Evolutionary conservation across 2,797 vertebrate genomes (phyloP).

Genomic region (Neomorphus geoffroyi): DNA sequence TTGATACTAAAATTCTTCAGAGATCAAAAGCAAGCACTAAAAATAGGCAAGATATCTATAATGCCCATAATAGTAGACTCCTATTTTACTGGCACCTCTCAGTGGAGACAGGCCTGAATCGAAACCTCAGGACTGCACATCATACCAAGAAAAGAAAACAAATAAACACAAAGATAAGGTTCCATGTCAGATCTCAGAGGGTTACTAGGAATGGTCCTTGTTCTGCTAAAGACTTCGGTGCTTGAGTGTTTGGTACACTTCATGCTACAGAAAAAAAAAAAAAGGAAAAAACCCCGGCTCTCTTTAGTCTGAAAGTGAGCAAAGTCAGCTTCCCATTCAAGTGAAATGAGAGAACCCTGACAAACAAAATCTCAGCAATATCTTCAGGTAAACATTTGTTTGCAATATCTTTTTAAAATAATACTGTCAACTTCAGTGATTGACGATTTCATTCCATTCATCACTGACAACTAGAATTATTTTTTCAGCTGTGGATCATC

Average conservation of each 20-base stretch:
- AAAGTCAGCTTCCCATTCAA: neutral
- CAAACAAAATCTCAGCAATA: constrained; percentile 20
- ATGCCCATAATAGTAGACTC: neutral
- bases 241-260: neutral
- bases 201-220: neutral
- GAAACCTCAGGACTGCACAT: neutral
- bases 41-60: constrained; percentile 41
- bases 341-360: neutral
- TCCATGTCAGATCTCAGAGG: neutral
- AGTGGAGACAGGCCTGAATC: neutral
- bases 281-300: neutral
- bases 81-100: neutral
- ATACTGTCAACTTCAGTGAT: constrained; percentile 52
- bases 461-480: constrained; percentile 75
- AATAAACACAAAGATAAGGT: neutral
- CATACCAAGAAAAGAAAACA: neutral
- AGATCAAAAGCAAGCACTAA: constrained; percentile 54
- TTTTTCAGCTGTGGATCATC: constrained; percentile 81
- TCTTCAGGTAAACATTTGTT: constrained; percentile 75
- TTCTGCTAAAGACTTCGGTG: neutral
- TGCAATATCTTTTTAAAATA: constrained; percentile 74
- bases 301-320: neutral
- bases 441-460: constrained; percentile 69
- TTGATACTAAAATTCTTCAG: constrained; percentile 52
- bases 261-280: neutral